These are phyloP conservation scores for Xestia rhomboidea DNA, from an alignment of 2,888 invertebrate genomes.

Conservation along the genomic window DNA sequence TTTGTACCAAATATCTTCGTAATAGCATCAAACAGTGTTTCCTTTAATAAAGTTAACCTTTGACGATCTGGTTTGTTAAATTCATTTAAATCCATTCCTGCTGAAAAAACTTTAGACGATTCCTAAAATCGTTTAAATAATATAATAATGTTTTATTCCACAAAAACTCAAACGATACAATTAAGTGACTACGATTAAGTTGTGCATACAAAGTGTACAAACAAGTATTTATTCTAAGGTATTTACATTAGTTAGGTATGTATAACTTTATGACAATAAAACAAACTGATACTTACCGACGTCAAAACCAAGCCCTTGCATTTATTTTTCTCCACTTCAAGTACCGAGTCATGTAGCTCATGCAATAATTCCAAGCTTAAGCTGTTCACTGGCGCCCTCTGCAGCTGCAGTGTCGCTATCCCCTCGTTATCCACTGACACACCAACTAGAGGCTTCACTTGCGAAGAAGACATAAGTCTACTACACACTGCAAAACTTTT, in stretches of 20 bases:
- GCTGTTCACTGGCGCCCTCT: constrained; percentile 93
- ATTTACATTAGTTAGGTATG: too few species aligned
- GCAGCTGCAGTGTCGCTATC: constrained; percentile 92
- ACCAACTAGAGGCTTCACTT: constrained; percentile 43
- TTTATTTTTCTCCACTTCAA: constrained; percentile 90
- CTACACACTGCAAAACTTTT: not conserved
- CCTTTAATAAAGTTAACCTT: constrained; percentile 91
- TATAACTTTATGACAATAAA: too few species aligned
- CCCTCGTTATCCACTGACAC: constrained; percentile 89
- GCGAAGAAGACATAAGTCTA: constrained; percentile 18
- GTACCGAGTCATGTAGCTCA: constrained; percentile 90
- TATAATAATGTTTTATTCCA: too few species aligned
- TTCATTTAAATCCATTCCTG: constrained; percentile 94
- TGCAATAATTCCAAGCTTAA: constrained; percentile 92
- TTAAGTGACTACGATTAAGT: too few species aligned
- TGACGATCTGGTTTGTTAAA: constrained; percentile 93
- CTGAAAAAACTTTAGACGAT: constrained; percentile 92
- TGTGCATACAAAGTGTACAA: too few species aligned
- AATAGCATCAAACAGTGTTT: constrained; percentile 92
- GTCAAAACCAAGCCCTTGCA: constrained; percentile 84
- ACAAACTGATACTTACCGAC: constrained; percentile 88
- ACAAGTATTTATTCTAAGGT: too few species aligned
- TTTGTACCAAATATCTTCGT: constrained; percentile 92
- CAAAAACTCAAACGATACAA: too few species aligned
- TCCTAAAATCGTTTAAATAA: constrained; percentile 82